phyloP scores from a whole-genome alignment of 2,797 vertebrate species.

The Craterocephalus amniculus region DNA sequence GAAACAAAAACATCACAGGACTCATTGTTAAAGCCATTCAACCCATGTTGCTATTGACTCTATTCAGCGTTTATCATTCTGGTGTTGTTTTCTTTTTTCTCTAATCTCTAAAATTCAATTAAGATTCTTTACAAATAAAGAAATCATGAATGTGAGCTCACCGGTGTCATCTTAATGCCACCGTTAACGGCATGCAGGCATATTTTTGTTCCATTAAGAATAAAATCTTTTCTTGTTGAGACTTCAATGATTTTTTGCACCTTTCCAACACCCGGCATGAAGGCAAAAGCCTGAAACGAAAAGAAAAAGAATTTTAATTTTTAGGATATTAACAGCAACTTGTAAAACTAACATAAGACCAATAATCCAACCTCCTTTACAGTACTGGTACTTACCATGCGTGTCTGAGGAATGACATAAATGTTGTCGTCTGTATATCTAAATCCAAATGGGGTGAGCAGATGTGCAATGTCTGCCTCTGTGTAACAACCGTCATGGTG shows the following conservation, averaged over 20 bases:
- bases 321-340: no score
- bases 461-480: neutral
- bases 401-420: neutral
- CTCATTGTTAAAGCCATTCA: neutral
- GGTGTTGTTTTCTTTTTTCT: no score
- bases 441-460: neutral
- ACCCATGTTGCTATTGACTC: no score
- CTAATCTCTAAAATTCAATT: no score
- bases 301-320: neutral
- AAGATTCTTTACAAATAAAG: no score
- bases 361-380: no score
- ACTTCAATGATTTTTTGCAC: neutral
- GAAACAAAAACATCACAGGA: slow-evolving; percentile 29
- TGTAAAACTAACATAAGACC: no score
- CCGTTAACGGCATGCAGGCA: no score
- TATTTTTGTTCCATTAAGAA: no score
- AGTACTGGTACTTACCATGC: neutral
- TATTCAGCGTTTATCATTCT: no score
- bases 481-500: neutral
- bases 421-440: neutral
- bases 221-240: no score
- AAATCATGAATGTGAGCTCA: neutral
- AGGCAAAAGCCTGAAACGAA: neutral
- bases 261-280: neutral
- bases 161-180: neutral